These are phyloP conservation scores for Clivina fossor DNA, from an alignment of 2,888 invertebrate genomes.

Conservation along the genomic window DNA sequence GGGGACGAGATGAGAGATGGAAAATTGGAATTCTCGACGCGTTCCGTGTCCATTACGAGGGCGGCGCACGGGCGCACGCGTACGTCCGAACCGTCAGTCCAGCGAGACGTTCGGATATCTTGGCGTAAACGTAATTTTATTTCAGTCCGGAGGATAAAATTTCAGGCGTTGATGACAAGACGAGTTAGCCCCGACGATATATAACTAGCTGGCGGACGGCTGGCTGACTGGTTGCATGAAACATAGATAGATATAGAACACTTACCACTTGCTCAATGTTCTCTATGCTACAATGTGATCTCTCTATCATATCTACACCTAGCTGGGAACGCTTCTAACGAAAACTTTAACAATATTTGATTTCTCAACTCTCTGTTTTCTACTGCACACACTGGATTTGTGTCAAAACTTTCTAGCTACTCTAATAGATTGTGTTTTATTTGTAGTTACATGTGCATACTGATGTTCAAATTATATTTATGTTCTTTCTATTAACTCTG, in stretches of 20 bases:
- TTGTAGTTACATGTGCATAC: no score
- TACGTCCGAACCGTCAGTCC: background rate
- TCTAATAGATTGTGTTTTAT: no score
- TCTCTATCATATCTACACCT: no score
- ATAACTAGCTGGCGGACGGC: background rate
- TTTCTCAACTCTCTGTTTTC: no score
- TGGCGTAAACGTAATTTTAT: slow-evolving; percentile 21
- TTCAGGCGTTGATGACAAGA: slow-evolving; percentile 18
- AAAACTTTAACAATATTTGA: no score
- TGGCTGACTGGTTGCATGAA: background rate
- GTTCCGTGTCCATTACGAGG: slow-evolving; percentile 16
- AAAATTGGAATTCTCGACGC: background rate
- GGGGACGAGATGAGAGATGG: background rate
- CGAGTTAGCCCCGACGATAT: slow-evolving; percentile 22
- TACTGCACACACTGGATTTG: no score
- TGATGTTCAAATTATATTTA: no score
- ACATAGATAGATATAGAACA: background rate
- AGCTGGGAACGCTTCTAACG: no score
- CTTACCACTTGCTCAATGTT: background rate
- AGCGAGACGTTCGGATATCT: slow-evolving; percentile 1
- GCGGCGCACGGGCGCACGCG: background rate
- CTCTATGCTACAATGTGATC: no score
- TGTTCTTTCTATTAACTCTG: no score
- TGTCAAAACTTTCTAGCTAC: no score
- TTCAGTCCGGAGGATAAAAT: slow-evolving; percentile 18